These are phyloP conservation scores for Troides aeacus DNA, from an alignment of 2,888 invertebrate species.

Conservation along the genomic window DNA sequence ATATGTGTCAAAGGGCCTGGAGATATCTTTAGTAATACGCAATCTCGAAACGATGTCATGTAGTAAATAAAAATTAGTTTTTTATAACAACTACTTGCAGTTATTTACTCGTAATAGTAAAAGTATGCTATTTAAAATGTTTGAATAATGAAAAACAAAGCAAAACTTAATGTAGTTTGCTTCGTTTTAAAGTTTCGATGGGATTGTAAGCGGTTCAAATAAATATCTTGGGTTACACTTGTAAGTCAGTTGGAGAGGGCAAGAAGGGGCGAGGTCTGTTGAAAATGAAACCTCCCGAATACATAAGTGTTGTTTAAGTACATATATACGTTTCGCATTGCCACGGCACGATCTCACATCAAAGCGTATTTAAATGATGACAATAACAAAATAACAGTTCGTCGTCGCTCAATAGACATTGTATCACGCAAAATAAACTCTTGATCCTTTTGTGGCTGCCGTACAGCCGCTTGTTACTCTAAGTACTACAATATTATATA, in stretches of 20 bases:
- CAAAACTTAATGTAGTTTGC: no score
- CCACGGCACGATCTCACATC: slow-evolving; percentile 46
- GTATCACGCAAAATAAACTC: slow-evolving; percentile 50
- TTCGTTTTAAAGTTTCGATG: not conserved
- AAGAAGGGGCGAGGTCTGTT: slow-evolving; percentile 1
- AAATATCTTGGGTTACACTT: slow-evolving; percentile 14
- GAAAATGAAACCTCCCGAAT: not conserved
- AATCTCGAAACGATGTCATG: not conserved
- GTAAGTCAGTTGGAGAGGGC: slow-evolving; percentile 6
- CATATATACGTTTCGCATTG: slow-evolving; percentile 36
- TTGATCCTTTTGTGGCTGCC: slow-evolving; percentile 40
- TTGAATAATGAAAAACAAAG: no score
- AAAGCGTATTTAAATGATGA: slow-evolving; percentile 65
- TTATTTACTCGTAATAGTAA: no score
- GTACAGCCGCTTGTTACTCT: slow-evolving; percentile 12
- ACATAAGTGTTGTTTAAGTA: slow-evolving; percentile 19
- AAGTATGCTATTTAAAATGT: no score
- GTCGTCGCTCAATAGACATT: slow-evolving; percentile 42
- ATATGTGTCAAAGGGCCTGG: slow-evolving; percentile 31
- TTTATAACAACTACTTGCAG: not conserved
- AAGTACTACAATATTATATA: not conserved
- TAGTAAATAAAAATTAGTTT: not conserved
- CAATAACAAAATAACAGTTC: slow-evolving; percentile 55
- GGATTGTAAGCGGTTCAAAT: slow-evolving; percentile 33
- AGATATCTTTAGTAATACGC: slow-evolving; percentile 14